Evolutionary conservation across 2,113 vertebrate genomes (phyloP).

Genomic region (Cyphomyrus plagiostoma): DNA sequence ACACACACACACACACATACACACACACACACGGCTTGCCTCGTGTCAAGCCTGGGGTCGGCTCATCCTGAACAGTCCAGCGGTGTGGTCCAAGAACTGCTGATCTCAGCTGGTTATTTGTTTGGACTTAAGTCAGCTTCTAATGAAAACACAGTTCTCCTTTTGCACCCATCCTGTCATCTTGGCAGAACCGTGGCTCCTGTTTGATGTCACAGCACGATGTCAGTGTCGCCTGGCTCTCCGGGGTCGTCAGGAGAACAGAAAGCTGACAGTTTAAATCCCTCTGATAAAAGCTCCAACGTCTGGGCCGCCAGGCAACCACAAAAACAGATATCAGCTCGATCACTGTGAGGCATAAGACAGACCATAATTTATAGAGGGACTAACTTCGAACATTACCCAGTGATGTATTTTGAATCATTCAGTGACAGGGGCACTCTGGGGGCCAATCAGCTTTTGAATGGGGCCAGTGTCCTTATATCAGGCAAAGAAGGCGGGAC

Average conservation of each 20-base stretch:
- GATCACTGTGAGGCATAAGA: neutral
- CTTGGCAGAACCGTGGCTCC: neutral
- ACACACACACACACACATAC: no score
- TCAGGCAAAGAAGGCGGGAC: neutral
- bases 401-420: neutral
- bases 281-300: conserved; percentile 17
- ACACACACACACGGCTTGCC: neutral
- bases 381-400: neutral
- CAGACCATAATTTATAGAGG: neutral
- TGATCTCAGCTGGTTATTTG: conserved; percentile 10
- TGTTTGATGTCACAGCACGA: neutral
- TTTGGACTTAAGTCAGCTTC: neutral
- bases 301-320: neutral
- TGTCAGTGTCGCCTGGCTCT: neutral
- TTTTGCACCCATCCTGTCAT: neutral
- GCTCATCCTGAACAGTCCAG: neutral
- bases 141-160: neutral
- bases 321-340: neutral
- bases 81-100: neutral
- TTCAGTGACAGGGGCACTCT: neutral
- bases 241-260: conserved; percentile 24
- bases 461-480: neutral
- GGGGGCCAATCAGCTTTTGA: neutral
- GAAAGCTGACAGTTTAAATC: conserved; percentile 34
- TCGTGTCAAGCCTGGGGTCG: neutral